Conservation (phyloP, 2,113 vertebrate species). For the Junco hyemalis region DNA sequence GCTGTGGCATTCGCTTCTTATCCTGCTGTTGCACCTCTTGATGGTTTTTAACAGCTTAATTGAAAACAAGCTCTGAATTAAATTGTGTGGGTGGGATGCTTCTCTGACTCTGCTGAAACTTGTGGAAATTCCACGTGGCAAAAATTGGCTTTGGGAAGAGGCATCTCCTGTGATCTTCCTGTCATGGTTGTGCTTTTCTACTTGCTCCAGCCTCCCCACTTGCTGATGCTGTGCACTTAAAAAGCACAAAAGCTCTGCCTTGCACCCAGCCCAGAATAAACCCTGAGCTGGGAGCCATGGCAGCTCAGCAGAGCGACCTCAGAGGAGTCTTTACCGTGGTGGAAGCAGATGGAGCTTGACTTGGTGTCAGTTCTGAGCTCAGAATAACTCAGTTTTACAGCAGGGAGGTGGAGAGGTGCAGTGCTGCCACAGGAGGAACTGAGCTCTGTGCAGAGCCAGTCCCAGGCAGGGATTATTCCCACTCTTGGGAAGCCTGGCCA, state of each 20-base stretch:
- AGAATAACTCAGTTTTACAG: neutral
- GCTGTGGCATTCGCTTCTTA: neutral
- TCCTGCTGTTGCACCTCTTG: neutral
- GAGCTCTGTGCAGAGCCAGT: neutral
- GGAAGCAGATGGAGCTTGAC: slow-evolving; percentile 36
- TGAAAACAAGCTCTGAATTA: neutral
- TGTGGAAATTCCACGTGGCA: neutral
- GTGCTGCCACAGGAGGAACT: neutral
- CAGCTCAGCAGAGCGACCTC: neutral
- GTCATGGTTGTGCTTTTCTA: neutral
- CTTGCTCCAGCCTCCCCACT: neutral
- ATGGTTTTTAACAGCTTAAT: neutral
- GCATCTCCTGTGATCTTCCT: neutral
- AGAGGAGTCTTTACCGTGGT: neutral
- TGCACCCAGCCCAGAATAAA: neutral
- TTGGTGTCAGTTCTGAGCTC: neutral
- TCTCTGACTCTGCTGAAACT: neutral
- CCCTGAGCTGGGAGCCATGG: neutral
- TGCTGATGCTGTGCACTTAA: neutral
- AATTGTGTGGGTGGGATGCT: neutral
- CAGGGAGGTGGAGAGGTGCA: neutral
- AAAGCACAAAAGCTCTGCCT: neutral
- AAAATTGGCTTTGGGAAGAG: neutral
- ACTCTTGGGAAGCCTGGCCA: neutral
- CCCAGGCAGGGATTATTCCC: neutral